These are phyloP conservation scores for Piezodorus guildinii DNA, from an alignment of 1,140 invertebrate species.

Conservation along the genomic window DNA sequence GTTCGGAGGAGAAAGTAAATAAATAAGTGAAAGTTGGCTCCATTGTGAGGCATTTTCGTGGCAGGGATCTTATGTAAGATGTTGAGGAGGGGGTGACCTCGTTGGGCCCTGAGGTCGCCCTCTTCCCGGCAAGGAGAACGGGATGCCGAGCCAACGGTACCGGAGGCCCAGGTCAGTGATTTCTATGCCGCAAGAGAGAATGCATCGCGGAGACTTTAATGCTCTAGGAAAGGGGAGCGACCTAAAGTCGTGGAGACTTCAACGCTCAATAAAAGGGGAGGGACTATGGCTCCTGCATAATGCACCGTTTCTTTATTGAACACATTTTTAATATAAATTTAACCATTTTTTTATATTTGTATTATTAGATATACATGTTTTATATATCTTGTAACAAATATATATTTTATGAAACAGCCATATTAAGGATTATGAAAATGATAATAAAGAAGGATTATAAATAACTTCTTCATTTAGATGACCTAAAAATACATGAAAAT, in stretches of 20 bases:
- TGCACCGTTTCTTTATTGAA: too few relatives aligned
- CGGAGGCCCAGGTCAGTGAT: background rate
- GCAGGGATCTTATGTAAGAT: conserved; percentile 1
- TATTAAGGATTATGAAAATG: too few relatives aligned
- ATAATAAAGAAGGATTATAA: too few relatives aligned
- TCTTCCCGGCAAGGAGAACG: conserved; percentile 6
- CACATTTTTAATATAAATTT: too few relatives aligned
- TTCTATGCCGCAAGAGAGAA: background rate
- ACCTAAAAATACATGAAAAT: too few relatives aligned
- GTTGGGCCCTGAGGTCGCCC: background rate
- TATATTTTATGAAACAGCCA: too few relatives aligned
- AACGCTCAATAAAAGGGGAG: background rate
- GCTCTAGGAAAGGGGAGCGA: background rate
- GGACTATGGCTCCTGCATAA: too few relatives aligned
- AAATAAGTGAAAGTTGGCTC: background rate
- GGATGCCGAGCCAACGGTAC: conserved; percentile 4
- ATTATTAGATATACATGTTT: too few relatives aligned
- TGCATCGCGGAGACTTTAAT: background rate
- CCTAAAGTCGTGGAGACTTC: background rate
- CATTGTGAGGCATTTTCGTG: background rate
- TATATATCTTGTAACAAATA: too few relatives aligned
- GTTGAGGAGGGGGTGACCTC: conserved; percentile 1
- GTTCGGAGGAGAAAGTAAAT: background rate
- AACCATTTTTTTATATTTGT: too few relatives aligned
- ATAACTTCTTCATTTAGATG: too few relatives aligned